These are phyloP conservation scores for Thinocorus orbignyianus DNA, from an alignment of 2,113 vertebrate species.

Conservation along the genomic window DNA sequence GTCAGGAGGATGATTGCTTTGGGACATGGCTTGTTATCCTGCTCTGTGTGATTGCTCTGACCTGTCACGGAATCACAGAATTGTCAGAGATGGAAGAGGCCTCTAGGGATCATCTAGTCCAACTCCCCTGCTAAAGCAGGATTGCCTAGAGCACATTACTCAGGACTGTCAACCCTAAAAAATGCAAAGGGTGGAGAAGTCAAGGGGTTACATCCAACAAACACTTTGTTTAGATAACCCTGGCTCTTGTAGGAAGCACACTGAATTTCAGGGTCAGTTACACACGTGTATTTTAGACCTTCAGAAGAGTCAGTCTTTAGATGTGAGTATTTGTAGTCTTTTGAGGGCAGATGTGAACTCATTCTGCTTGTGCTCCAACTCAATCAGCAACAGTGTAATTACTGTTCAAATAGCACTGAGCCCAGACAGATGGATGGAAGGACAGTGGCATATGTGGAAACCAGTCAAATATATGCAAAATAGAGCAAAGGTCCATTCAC, in stretches of 20 bases:
- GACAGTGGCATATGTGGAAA: background rate
- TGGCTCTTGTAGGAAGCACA: background rate
- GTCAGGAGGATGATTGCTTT: background rate
- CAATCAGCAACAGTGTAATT: background rate
- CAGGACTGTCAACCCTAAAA: background rate
- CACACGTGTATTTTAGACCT: background rate
- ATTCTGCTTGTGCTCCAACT: background rate
- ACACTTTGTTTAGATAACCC: conserved; percentile 16
- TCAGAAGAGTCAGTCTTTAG: background rate
- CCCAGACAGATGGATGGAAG: background rate
- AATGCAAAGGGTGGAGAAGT: background rate
- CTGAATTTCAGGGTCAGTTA: conserved; percentile 4
- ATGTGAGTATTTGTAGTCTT: background rate
- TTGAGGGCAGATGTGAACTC: background rate
- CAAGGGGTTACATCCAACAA: background rate
- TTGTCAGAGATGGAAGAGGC: too few species aligned
- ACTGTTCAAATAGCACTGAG: background rate
- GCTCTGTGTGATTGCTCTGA: background rate
- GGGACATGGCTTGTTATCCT: background rate
- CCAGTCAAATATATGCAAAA: background rate
- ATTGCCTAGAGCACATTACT: too few species aligned
- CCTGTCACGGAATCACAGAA: background rate
- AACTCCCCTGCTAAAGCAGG: too few species aligned
- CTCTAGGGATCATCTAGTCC: too few species aligned
- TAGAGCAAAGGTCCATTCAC: background rate